Evolutionary conservation across 1,140 invertebrate species (phyloP), one percentile per base, ranked within the genome.

Genomic region (Ridgeia piscesae): DNA sequence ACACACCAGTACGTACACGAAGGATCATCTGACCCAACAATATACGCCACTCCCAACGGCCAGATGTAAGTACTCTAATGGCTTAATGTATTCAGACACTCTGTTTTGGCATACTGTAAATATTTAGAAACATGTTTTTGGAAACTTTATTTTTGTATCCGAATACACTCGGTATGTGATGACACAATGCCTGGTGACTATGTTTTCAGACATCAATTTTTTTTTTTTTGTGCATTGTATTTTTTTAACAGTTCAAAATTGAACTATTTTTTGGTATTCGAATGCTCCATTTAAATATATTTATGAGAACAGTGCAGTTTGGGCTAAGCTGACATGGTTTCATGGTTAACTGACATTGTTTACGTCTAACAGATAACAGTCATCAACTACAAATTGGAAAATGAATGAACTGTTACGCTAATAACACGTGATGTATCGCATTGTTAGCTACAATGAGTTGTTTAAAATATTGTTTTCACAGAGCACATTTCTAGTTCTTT

Each of bases 21-120:
- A 42, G 89, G 89, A n/a, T 90, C 89, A 14, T 90, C 89, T 94
- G 97, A 97, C 95, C 97, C 97, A 94, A 97, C 97, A 94, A 97
- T 97, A 95, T 97, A 97, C 96, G 97, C 97, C 96, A 96, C 97
- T 94, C 96, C 97, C 93, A 97, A 97, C 97, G 97, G 97, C 94
- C 96, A 96, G 95, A 96, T 97, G 97, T 97, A 96, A 96, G 95
- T 96, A 94, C n/a, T n/a, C n/a, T n/a, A n/a, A n/a, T n/a, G n/a
- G n/a, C n/a, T n/a, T n/a, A n/a, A n/a, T n/a, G n/a, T n/a, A n/a
- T n/a, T n/a, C n/a, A n/a, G n/a, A n/a, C n/a, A n/a, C n/a, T n/a
- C n/a, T n/a, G n/a, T n/a, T n/a, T n/a, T n/a, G n/a, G n/a, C n/a
- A n/a, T n/a, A n/a, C n/a, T n/a, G n/a, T n/a, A n/a, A n/a, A n/a